Evolutionary conservation across 2,113 vertebrate genomes (phyloP).

Genomic region (Lamprotornis superbus): DNA sequence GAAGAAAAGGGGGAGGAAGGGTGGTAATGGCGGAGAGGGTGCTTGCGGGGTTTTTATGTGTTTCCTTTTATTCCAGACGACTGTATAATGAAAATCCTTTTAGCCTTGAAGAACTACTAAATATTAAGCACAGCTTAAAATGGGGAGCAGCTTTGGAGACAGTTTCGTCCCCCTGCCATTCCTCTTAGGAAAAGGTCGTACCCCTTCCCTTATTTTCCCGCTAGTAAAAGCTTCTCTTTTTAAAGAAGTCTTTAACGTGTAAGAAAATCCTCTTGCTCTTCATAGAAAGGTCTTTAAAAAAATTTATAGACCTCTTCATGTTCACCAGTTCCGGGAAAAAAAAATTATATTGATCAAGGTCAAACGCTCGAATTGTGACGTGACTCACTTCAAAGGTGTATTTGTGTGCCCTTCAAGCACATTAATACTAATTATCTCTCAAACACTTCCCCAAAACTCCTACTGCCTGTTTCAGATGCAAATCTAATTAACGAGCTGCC

Average conservation of each 20-base stretch:
- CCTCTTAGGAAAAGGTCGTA: slow-evolving; percentile 23
- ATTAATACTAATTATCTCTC: slow-evolving; percentile 56
- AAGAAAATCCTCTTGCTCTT: slow-evolving; percentile 28
- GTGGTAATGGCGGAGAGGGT: neutral
- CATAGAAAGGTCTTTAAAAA: neutral
- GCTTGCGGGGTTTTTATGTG: slow-evolving; percentile 7
- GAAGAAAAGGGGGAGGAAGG: slow-evolving; percentile 9
- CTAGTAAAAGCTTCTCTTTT: slow-evolving; percentile 5
- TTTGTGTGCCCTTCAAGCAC: slow-evolving; percentile 50
- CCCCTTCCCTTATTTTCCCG: slow-evolving; percentile 21
- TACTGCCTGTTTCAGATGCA: slow-evolving; percentile 53
- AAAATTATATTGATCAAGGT: slow-evolving; percentile 15
- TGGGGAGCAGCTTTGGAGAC: neutral
- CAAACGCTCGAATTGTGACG: slow-evolving; percentile 44
- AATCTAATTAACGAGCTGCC: slow-evolving; percentile 63
- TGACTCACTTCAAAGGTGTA: slow-evolving; percentile 54
- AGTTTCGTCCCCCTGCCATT: neutral
- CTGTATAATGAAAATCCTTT: neutral
- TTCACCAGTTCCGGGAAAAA: neutral
- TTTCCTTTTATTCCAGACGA: slow-evolving; percentile 37
- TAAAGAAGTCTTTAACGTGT: neutral
- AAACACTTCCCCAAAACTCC: slow-evolving; percentile 48
- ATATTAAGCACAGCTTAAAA: slow-evolving; percentile 32
- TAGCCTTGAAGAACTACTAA: slow-evolving; percentile 23
- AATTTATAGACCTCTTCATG: slow-evolving; percentile 7